Evolutionary conservation across 37 sponge, comb jelly and placozoan genomes (phyloP), one percentile per base, ranked within the genome.

Genomic region (Trichoplax adhaerens): DNA sequence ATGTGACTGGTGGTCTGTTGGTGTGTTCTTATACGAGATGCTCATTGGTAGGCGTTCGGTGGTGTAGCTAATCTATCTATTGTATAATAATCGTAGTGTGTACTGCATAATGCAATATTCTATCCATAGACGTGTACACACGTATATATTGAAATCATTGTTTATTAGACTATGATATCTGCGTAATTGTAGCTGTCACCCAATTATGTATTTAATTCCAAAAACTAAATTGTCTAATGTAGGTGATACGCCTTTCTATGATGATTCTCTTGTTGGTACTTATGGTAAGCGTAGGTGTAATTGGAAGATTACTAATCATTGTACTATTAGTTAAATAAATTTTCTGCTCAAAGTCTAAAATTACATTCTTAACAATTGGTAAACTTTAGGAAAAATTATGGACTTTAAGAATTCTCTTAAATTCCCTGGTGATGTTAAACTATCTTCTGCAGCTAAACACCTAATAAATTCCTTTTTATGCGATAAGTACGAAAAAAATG

Each of bases 1-100:
- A 77, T 96, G 98, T 79, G 98, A 96, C 77, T 96, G 93, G 93
- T 96, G 98, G 98, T 91, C 93, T 54, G 87, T 96, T 69, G 98
- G 98, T 50, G 84, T 96, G 69, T 82, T 88, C 67, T 80, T 91
- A 71, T 96, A 83, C 77, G 98, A 96, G 78, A 91, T 96, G 65
- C 58, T 81, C 53, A 72, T 79, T 59, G 72, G 82, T 74, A 50
- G 47, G 62, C 29, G 0, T 29, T 29, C 29, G 29, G 29, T 29
- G 29, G 29, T 29, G 29, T 29, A 29, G 29, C 29, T 77, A 68
- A 46, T 5, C 4, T 4, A 10, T 10, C 62, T 60, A 60, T 10
- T 10, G 62, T 12, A 60, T 12, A 60, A 10, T 60, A 60, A 60
- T 12, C 12, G 12, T 12, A 12, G 62, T 12, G 12, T 29, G 29